Base-by-base conservation (phyloP, 2,888 invertebrate species). In the Polydrusus pterygomalis region DNA sequence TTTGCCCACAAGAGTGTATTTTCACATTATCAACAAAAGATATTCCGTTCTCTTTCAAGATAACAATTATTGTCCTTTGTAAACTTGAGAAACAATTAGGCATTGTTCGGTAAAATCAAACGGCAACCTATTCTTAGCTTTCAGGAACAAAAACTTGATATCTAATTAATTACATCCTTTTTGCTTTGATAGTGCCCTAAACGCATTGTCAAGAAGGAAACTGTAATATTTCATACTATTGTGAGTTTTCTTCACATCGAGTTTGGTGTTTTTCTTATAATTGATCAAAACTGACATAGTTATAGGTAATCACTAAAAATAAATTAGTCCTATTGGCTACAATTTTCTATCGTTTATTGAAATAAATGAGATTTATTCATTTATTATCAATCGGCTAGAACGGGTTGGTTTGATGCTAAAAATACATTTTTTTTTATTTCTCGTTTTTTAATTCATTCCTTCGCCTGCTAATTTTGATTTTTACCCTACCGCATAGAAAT, bases 101-200 rank as follows among this genome's bases (percentile, higher is more conserved):
- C 13, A 51, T 51, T 51, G 51, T 51, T 18, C 20, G 51, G 20
- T 20, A 20, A 51, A 20, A 51, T 51, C 51, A 51, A 51, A 51
- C 10, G 51, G 11, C 13, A 49, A 15, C 47, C 20, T 51, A 20
- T 51, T 20, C 51, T 51, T 18, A 20, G 20, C 20, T 51, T 51
- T 20, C 2, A 11, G 51, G 11, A n/a, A 8, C 51, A 51, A 51
- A 51, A 51, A 51, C 51, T 18, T 20, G 51, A 51, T 51, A 1
- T 51, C 51, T 51, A 18, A 51, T 51, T 51, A 51, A 51, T 51
- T 51, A 51, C 18, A 51, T 51, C 51, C 20, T 13, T 20, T 51
- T 51, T 51, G 51, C n/a, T 15, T 43, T 43, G 43, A 43, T 43
- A 6, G 49, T 15, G 9, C 49, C 49, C 49, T 49, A 49, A 49